Conservation (phyloP, 2,888 invertebrate species). For the Fragum whitleyi region DNA sequence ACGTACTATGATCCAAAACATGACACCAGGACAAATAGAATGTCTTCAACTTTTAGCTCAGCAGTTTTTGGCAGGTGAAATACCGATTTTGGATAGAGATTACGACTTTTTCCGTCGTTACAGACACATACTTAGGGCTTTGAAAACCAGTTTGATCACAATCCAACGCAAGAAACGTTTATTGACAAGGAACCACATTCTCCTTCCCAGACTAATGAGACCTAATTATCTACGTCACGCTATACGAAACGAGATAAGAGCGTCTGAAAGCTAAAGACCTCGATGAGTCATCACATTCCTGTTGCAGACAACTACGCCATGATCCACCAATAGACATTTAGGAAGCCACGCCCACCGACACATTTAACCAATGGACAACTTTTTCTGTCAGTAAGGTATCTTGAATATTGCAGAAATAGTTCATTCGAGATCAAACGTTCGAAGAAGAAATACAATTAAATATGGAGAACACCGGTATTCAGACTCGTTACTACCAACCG, state of each 20-base stretch:
- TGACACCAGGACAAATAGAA: constrained; percentile 7
- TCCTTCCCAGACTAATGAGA: constrained; percentile 1
- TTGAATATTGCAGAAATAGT: background rate
- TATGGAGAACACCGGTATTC: background rate
- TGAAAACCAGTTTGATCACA: background rate
- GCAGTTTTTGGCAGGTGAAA: background rate
- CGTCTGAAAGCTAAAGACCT: background rate
- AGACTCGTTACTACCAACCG: constrained; percentile 26
- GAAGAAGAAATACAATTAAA: background rate
- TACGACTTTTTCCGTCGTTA: constrained; percentile 13
- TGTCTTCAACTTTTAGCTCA: background rate
- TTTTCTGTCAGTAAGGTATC: background rate
- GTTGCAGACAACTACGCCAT: background rate
- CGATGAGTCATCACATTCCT: background rate
- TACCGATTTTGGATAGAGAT: constrained; percentile 11
- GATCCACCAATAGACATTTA: background rate
- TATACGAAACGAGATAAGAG: constrained; percentile 9
- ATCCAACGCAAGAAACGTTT: constrained; percentile 1
- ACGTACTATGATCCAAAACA: background rate
- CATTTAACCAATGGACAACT: background rate
- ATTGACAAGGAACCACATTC: background rate
- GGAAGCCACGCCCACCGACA: background rate
- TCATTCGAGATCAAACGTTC: background rate
- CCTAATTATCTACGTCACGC: background rate
- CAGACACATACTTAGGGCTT: background rate